Conservation (phyloP, 2,888 invertebrate species). For the Sericinus montela region DNA sequence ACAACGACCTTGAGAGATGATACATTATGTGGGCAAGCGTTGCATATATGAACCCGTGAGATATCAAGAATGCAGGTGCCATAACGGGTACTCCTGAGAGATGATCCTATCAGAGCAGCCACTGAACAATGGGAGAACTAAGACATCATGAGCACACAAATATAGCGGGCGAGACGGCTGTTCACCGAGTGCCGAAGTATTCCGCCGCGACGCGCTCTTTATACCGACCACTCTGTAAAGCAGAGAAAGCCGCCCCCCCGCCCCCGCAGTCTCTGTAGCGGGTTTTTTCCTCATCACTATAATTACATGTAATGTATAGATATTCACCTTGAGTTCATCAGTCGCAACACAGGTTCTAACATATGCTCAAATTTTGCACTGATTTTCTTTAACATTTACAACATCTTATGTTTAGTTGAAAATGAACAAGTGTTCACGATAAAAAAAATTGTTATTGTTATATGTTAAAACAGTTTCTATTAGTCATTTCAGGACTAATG, state of each 20-base stretch:
- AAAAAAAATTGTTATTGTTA: too few relatives aligned
- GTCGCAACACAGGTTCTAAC: constrained; percentile 48
- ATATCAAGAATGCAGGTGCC: constrained; percentile 58
- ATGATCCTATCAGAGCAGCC: constrained; percentile 26
- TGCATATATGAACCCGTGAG: constrained; percentile 64
- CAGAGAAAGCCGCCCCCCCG: constrained; percentile 76
- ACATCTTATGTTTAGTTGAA: too few relatives aligned
- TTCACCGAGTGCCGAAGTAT: constrained; percentile 76
- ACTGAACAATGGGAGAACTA: constrained; percentile 41
- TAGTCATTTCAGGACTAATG: too few relatives aligned
- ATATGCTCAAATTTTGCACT: constrained; percentile 17
- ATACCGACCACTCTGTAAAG: constrained; percentile 57
- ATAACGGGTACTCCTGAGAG: constrained; percentile 56
- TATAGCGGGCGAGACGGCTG: constrained; percentile 76
- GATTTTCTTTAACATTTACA: not conserved
- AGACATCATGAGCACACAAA: constrained; percentile 52
- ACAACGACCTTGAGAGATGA: constrained; percentile 75
- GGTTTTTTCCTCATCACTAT: constrained; percentile 75
- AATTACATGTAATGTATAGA: constrained; percentile 62
- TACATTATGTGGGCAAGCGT: constrained; percentile 59
- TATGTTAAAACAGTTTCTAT: too few relatives aligned
- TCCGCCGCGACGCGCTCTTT: constrained; percentile 72
- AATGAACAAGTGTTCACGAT: too few relatives aligned
- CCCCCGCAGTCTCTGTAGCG: constrained; percentile 60
- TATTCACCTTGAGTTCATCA: constrained; percentile 67